phyloP scores from a whole-genome alignment of 2,797 vertebrate species.

The Diplodus puntazzo region DNA sequence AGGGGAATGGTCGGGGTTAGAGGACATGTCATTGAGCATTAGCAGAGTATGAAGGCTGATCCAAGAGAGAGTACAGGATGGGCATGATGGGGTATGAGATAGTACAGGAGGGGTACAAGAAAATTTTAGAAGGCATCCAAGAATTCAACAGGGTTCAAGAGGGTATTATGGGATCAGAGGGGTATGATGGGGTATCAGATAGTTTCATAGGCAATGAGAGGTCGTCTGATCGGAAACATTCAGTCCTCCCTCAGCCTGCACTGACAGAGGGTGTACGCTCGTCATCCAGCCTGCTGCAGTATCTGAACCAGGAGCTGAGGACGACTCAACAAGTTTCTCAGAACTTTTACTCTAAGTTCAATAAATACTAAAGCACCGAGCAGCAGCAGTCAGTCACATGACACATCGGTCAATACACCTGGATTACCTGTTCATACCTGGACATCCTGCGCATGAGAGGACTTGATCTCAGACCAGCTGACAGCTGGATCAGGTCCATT shows the following conservation, averaged over 20 bases:
- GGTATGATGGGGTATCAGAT: background rate
- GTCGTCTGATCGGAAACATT: background rate
- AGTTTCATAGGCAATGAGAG: background rate
- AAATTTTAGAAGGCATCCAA: background rate
- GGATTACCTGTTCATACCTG: background rate
- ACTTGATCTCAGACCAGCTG: background rate
- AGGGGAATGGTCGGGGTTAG: no score
- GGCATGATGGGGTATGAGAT: no score
- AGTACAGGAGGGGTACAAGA: no score
- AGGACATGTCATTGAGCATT: no score
- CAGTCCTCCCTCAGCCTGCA: background rate
- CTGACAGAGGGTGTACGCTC: background rate
- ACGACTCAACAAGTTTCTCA: background rate
- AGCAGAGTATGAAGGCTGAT: no score
- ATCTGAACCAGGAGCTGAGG: conserved; percentile 2
- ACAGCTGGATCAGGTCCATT: background rate
- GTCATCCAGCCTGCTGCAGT: conserved; percentile 9
- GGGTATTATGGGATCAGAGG: background rate
- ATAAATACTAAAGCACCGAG: conserved; percentile 38
- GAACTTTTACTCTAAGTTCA: background rate
- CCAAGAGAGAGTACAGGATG: no score
- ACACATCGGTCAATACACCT: conserved; percentile 6
- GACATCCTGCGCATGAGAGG: background rate
- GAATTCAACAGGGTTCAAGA: background rate
- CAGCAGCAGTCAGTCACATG: conserved; percentile 13